Base-by-base conservation (phyloP, 2,797 vertebrate genomes). In the Tokudaia tokunoshimensis region DNA sequence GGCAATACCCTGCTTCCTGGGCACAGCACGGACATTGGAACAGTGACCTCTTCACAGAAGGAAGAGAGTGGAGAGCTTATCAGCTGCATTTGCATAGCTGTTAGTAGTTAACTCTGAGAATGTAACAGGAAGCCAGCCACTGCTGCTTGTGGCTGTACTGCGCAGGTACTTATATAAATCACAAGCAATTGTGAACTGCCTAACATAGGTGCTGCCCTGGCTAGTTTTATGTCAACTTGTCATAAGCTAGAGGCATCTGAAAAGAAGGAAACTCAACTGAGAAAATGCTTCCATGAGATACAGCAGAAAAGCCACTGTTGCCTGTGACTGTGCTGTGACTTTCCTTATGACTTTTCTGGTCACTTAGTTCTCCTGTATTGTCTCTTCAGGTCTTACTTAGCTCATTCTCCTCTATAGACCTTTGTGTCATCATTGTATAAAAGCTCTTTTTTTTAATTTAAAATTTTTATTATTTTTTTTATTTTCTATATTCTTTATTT, bases 21-120 rank as follows among this genome's bases (percentile, higher is more conserved):
- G 3, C 44, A 34, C 0, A 4, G 26, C 26, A 8, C 0, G 6
- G n/a, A 8, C 19, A 5, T 34, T 1, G 0, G 78, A 22, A 14
- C 34, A 4, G 13, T 0, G 12, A 75, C 41, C 11, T 19, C 37
- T 11, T 75, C 31, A n/a, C 9, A 41, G 47, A 63, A 44, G 22
- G 63, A 22, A 52, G 31, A 72, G 10, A 31, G 10, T 11, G 24
- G 6, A 4, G 29, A 31, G 57, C 20, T 24, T 15, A 15, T 17
- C 26, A n/a, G 0, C 87, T 79, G 44, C 9, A n/a, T 52, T 19
- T 78, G 20, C 44, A 90, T 3, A 19, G 74, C 41, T 78, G 57
- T 63, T 63, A 47, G 55, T 10, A 76, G 41, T 20, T 59, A 67
- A n/a, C 50, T 41, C n/a, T 10, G 17, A 24, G 31, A 50, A 24